These are phyloP conservation scores for Brevimyrus niger DNA, from an alignment of 2,113 vertebrate genomes.

Conservation along the genomic window DNA sequence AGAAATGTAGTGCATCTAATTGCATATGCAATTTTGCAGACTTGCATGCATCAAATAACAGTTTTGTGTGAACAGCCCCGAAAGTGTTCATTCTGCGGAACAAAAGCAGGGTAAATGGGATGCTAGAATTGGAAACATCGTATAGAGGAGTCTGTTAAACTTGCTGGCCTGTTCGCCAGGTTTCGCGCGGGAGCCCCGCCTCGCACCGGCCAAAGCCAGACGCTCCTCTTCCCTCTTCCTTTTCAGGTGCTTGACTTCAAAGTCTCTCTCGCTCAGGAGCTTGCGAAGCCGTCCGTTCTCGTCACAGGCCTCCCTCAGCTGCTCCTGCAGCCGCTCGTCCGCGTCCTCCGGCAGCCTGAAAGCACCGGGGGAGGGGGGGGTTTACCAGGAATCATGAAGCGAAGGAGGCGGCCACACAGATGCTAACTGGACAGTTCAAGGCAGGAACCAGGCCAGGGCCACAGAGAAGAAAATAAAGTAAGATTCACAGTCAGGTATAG, in stretches of 20 bases:
- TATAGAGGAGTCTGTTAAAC: background rate
- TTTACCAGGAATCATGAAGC: background rate
- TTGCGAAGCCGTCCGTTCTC: constrained; percentile 82
- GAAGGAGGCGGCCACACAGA: background rate
- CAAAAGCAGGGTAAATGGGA: background rate
- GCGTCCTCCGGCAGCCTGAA: constrained; percentile 47
- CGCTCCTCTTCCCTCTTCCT: constrained; percentile 74
- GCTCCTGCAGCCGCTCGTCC: constrained; percentile 57
- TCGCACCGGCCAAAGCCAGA: constrained; percentile 68
- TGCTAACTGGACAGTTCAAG: background rate
- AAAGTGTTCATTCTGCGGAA: background rate
- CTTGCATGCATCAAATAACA: background rate
- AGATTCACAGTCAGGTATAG: background rate
- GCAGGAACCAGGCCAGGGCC: background rate
- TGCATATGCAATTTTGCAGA: background rate
- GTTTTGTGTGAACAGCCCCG: background rate
- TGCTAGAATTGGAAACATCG: background rate
- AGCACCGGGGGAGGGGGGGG: too few species aligned
- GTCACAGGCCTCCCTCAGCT: constrained; percentile 70
- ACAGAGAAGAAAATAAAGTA: background rate
- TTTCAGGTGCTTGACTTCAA: constrained; percentile 78
- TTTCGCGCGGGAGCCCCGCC: background rate
- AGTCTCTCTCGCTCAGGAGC: constrained; percentile 78
- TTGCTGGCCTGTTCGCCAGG: background rate
- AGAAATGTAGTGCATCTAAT: background rate